phyloP scores from a whole-genome alignment of 2,113 vertebrate genomes.

The Orthonyx spaldingii region DNA sequence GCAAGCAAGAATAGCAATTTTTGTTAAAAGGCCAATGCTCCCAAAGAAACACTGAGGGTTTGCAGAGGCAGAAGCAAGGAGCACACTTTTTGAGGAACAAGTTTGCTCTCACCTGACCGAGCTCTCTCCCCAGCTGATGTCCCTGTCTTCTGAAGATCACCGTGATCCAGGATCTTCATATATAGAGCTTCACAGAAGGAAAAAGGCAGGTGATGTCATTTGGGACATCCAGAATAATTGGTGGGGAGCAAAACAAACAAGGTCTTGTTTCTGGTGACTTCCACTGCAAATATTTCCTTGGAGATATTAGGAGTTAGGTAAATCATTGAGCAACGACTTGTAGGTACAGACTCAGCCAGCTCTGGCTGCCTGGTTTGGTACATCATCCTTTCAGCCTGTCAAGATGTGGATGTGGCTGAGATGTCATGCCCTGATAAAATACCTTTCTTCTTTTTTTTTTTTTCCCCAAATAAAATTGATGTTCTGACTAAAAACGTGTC shows the following conservation, averaged over 20 bases:
- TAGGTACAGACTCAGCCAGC: neutral
- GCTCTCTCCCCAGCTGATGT: neutral
- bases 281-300: slow-evolving; percentile 59
- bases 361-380: neutral
- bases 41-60: neutral
- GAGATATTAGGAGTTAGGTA: slow-evolving; percentile 18
- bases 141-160: neutral
- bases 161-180: neutral
- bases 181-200: neutral
- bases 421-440: neutral
- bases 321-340: slow-evolving; percentile 1
- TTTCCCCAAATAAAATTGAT: neutral
- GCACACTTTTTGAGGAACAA: neutral
- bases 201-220: neutral
- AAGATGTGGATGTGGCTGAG: rapidly evolving
- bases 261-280: slow-evolving; percentile 27
- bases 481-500: neutral
- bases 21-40: neutral
- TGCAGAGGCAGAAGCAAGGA: neutral
- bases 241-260: slow-evolving; percentile 38
- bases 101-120: slow-evolving; percentile 2
- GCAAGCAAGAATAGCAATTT: neutral
- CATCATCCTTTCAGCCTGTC: neutral
- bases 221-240: neutral
- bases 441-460: neutral